Evolutionary conservation across 2,888 invertebrate genomes (phyloP), one percentile per base, ranked within the genome.

Genomic region (Falcaria lacertinaria): DNA sequence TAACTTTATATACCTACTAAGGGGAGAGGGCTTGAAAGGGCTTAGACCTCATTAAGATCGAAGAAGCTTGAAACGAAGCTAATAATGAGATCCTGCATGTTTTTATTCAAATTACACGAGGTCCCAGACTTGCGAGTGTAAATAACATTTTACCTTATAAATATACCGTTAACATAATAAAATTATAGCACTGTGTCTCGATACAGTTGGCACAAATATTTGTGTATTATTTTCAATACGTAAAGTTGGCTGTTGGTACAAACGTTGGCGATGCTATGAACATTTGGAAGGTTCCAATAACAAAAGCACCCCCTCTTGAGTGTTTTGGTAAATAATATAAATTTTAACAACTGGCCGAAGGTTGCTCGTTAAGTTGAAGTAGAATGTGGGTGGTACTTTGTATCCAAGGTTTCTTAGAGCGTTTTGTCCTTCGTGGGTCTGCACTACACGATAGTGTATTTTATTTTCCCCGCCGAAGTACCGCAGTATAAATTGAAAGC

Each of bases 1-100:
- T n/a, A n/a, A n/a, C n/a, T n/a, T n/a, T n/a, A n/a, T n/a, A n/a
- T n/a, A n/a, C n/a, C 19, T 19, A 3, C 4, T 32, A 34, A 34
- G 15, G 19, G n/a, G 13, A 19, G 2, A 1, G 4, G 36, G 36
- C n/a, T 19, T 6, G 1, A 13, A 17, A 36, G 19, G 19, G 36
- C 11, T 36, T 36, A n/a, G 17, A 19, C 36, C 36, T 36, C 22
- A 36, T 36, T 36, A 36, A 36, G 19, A 36, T n/a, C n/a, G n/a
- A n/a, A n/a, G n/a, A 22, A 19, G 36, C n/a, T 36, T 13, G 17
- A 17, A 17, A 19, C 13, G 36, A 8, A 19, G 11, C 19, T 15
- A 34, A n/a, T n/a, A n/a, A 34, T 34, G 34, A 16, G 34, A 19
- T 5, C 15, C 36, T 13, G 36, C 17, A 36, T 19, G 19, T 36